Evolutionary conservation across 2,113 vertebrate genomes (phyloP).

Genomic region (Oncorhynchus gorbuscha): DNA sequence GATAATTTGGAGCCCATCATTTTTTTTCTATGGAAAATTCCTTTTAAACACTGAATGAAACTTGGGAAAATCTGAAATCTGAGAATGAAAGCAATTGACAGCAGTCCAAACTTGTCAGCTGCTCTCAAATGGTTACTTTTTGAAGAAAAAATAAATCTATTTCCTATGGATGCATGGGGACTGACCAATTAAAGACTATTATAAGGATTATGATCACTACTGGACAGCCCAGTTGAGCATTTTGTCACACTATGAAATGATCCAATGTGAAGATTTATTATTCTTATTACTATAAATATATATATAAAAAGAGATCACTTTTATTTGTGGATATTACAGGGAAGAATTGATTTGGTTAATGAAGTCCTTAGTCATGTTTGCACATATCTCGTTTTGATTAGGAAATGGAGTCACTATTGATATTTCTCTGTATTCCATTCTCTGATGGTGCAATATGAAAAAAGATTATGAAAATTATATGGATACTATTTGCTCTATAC

Average conservation of each 20-base stretch:
- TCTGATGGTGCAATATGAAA: constrained; percentile 80
- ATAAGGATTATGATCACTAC: constrained; percentile 87
- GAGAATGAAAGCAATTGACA: constrained; percentile 68
- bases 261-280: constrained; percentile 82
- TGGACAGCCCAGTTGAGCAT: constrained; percentile 72
- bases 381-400: constrained; percentile 87
- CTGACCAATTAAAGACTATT: constrained; percentile 84
- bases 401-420: constrained; percentile 78
- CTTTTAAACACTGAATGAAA: constrained; percentile 62
- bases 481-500: constrained; percentile 73
- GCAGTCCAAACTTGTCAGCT: constrained; percentile 86
- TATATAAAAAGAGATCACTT: constrained; percentile 80
- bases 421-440: constrained; percentile 76
- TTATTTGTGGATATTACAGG: constrained; percentile 89
- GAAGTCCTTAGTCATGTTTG: constrained; percentile 87
- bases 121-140: constrained; percentile 90
- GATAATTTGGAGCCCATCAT: constrained; percentile 79
- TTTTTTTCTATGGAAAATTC: constrained; percentile 82
- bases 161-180: constrained; percentile 96
- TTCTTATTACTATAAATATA: constrained; percentile 79
- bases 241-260: constrained; percentile 80
- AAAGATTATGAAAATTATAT: constrained; percentile 70
- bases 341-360: constrained; percentile 85
- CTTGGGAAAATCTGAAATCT: constrained; percentile 64
- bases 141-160: constrained; percentile 71